These are phyloP conservation scores for Zoroaster sp. DNA, from an alignment of 53 echinoderm and acorn worm genomes.

Conservation along the genomic window DNA sequence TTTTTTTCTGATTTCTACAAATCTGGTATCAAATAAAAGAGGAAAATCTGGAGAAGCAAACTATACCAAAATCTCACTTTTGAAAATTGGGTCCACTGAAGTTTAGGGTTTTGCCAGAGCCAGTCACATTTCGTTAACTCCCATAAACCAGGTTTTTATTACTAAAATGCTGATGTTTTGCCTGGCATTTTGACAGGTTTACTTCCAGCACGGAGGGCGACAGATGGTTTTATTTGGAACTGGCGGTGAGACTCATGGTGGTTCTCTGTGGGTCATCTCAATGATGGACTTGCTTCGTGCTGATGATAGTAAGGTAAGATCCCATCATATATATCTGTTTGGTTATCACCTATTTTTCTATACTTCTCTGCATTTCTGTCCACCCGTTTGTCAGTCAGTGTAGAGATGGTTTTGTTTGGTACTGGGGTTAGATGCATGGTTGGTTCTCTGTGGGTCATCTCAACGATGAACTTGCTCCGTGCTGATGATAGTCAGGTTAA, in stretches of 20 bases:
- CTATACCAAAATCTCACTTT: no score
- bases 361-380: no score
- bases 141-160: neutral
- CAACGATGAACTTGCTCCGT: constrained; percentile 61
- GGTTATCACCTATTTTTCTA: no score
- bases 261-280: constrained; percentile 73
- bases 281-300: constrained; percentile 64
- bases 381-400: no score
- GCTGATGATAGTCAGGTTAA: no score
- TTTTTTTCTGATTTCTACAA: no score
- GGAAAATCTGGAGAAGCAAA: no score
- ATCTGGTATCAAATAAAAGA: no score
- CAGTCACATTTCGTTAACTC: neutral
- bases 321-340: neutral
- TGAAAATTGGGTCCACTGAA: no score
- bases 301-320: neutral
- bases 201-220: constrained; percentile 53
- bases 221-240: constrained; percentile 89
- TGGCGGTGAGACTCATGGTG: constrained; percentile 89
- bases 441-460: constrained; percentile 77
- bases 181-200: constrained; percentile 29
- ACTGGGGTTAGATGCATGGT: constrained; percentile 87
- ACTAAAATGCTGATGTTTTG: neutral
- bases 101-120: no score
- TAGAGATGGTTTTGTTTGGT: constrained; percentile 88